Evolutionary conservation across 2,113 vertebrate species (phyloP).

Genomic region (Poeciliopsis retropinna): DNA sequence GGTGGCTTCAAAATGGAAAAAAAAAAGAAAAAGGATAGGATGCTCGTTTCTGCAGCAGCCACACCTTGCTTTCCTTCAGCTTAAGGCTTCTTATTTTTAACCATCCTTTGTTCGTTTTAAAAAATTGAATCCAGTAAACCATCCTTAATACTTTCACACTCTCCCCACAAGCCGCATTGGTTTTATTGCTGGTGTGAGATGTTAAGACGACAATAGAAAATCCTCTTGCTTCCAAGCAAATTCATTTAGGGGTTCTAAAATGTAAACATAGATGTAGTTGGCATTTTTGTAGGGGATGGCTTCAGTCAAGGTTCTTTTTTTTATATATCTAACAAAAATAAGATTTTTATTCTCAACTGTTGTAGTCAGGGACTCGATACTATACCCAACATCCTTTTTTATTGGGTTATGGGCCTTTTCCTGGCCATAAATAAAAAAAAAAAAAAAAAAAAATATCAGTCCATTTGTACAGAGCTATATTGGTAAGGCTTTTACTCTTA

Average conservation of each 20-base stretch:
- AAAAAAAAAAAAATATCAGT: too few species aligned
- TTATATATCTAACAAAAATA: too few species aligned
- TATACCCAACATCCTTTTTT: not conserved
- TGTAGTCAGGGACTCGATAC: not conserved
- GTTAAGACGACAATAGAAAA: conserved; percentile 23
- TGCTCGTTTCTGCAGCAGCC: conserved; percentile 18
- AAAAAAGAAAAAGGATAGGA: conserved; percentile 2
- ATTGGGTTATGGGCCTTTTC: too few species aligned
- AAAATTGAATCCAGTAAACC: conserved; percentile 15
- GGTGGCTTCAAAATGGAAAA: conserved; percentile 2
- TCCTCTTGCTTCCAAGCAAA: conserved; percentile 28
- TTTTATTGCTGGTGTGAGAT: conserved; percentile 36
- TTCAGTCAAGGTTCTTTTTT: not conserved
- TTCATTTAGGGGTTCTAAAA: not conserved
- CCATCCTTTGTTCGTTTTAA: conserved; percentile 40
- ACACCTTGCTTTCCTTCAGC: conserved; percentile 17
- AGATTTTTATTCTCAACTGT: not conserved
- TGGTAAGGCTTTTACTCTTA: too few species aligned
- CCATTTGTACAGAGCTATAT: too few species aligned
- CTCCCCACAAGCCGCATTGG: conserved; percentile 33
- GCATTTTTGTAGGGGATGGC: not conserved
- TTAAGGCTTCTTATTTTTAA: conserved; percentile 30
- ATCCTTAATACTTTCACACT: conserved; percentile 27
- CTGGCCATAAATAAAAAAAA: too few species aligned
- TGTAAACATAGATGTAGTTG: not conserved